These are phyloP conservation scores for Idaea biselata DNA, from an alignment of 2,888 invertebrate species.

Conservation along the genomic window DNA sequence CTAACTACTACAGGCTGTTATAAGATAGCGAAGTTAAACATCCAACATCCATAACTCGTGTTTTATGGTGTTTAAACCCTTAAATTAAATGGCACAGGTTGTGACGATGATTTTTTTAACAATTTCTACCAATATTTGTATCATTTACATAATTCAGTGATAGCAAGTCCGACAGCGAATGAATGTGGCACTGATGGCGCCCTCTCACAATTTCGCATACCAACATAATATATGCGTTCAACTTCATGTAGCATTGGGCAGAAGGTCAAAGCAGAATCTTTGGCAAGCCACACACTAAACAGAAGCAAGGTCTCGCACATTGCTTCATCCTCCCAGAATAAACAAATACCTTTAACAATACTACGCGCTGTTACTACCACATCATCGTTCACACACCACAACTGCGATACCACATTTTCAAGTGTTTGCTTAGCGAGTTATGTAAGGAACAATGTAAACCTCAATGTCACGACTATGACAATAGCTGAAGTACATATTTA, in stretches of 20 bases:
- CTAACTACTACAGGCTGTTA: neutral
- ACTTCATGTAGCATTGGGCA: conserved; percentile 70
- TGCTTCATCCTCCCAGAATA: conserved; percentile 35
- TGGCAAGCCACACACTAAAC: conserved; percentile 77
- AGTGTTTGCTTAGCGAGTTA: neutral
- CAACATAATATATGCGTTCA: conserved; percentile 33
- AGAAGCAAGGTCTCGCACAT: conserved; percentile 39
- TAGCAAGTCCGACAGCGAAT: conserved; percentile 1
- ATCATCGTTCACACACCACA: neutral
- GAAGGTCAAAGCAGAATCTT: conserved; percentile 81
- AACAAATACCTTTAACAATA: conserved; percentile 5
- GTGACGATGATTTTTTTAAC: too few relatives aligned
- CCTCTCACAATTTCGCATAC: neutral
- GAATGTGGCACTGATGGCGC: neutral
- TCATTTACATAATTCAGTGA: conserved; percentile 2
- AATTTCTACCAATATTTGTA: neutral
- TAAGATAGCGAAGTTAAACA: neutral
- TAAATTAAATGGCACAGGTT: too few relatives aligned
- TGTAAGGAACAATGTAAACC: neutral
- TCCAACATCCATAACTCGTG: neutral
- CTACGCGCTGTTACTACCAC: neutral
- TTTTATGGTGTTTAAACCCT: neutral
- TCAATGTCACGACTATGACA: neutral
- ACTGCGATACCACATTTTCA: neutral
- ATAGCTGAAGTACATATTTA: neutral